A percentile compares a stretch with the other conserved stretches of the same genome.
phyloP scores from a whole-genome alignment of 2,888 invertebrate species.

The Hydrotaea cyrtoneurina region DNA sequence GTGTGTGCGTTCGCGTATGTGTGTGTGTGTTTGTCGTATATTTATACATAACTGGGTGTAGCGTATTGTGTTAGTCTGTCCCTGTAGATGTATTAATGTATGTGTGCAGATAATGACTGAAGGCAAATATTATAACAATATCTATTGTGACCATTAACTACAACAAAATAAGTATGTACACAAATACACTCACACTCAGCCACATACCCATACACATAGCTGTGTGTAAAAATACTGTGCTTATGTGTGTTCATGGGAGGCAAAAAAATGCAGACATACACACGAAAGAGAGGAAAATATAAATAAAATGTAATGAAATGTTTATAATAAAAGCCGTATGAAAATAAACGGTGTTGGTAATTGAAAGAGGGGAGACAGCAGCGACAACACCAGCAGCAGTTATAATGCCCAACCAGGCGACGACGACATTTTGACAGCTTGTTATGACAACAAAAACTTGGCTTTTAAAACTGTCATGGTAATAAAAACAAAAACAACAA shows the following conservation, averaged over 20 bases:
- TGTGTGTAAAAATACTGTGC: neutral
- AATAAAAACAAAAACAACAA: slow-evolving; percentile 42
- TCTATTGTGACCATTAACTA: slow-evolving; percentile 33
- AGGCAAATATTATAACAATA: slow-evolving; percentile 40
- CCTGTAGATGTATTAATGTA: slow-evolving; percentile 1
- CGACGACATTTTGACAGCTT: slow-evolving; percentile 54
- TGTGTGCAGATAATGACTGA: slow-evolving; percentile 3
- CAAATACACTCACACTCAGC: neutral
- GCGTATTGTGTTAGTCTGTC: slow-evolving; percentile 2
- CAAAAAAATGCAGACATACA: neutral
- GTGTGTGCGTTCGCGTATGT: neutral
- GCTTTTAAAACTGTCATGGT: slow-evolving; percentile 40
- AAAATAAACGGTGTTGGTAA: slow-evolving; percentile 27
- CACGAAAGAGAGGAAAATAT: neutral
- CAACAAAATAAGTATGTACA: slow-evolving; percentile 27
- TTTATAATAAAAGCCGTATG: slow-evolving; percentile 33
- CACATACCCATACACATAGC: neutral
- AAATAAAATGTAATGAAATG: slow-evolving; percentile 36
- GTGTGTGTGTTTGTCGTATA: neutral
- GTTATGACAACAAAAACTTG: slow-evolving; percentile 56
- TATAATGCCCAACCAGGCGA: slow-evolving; percentile 25
- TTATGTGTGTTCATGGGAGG: neutral
- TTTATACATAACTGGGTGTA: neutral
- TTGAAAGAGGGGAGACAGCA: slow-evolving; percentile 10
- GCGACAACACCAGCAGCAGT: slow-evolving; percentile 9